phyloP scores from a whole-genome alignment of 1,140 invertebrate species.

The Panagrolaimus sp. region DNA sequence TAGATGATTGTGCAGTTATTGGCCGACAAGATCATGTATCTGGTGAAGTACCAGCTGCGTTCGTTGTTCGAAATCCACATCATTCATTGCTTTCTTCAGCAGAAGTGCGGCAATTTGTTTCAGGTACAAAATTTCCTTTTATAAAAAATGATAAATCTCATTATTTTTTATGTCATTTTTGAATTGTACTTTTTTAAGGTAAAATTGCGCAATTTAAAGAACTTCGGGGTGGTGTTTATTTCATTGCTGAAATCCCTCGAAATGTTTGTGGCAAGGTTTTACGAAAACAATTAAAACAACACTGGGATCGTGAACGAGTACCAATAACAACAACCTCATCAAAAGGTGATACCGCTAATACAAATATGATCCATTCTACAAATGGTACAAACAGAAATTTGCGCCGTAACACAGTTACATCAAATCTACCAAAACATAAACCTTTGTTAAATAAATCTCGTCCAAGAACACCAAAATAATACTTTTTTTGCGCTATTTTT shows the following conservation, averaged over 20 bases:
- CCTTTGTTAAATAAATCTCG: too few relatives aligned
- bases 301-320: constrained; percentile 22
- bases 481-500: too few relatives aligned
- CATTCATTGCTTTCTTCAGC: constrained; percentile 43
- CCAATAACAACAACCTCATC: background rate
- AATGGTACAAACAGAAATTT: too few relatives aligned
- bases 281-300: constrained; percentile 16
- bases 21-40: constrained; percentile 68
- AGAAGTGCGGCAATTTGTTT: constrained; percentile 44
- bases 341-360: background rate
- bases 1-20: constrained; percentile 75
- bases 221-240: constrained; percentile 40
- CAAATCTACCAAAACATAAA: too few relatives aligned
- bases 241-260: constrained; percentile 38
- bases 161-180: background rate
- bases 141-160: too few relatives aligned
- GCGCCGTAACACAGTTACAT: too few relatives aligned
- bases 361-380: background rate
- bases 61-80: constrained; percentile 65
- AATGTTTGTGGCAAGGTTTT: constrained; percentile 19
- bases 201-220: constrained; percentile 48
- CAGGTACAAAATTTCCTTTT: constrained; percentile 26
- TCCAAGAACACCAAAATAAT: too few relatives aligned
- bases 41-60: constrained; percentile 74
- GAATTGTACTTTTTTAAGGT: constrained; percentile 26